Conservation (phyloP, 1,140 invertebrate genomes). For the Bombus huntii region DNA sequence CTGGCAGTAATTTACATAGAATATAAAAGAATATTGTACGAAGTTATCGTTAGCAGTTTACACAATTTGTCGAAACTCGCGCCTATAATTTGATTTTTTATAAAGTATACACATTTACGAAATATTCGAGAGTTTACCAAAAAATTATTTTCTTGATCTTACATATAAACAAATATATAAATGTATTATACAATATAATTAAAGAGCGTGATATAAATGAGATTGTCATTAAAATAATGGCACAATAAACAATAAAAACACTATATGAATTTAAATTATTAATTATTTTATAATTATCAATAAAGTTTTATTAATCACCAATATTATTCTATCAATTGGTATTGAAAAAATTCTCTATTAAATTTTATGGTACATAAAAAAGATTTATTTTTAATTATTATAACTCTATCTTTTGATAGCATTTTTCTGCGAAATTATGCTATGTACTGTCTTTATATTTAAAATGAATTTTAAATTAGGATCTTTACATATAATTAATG, state of each 20-base stretch:
- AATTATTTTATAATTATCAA: conserved; percentile 24
- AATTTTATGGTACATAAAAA: neutral
- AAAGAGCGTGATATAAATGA: conserved; percentile 6
- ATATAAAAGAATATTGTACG: conserved; percentile 43
- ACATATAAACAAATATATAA: conserved; percentile 20
- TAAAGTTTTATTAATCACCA: neutral
- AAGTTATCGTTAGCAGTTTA: conserved; percentile 29
- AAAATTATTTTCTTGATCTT: conserved; percentile 44
- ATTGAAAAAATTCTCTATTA: neutral
- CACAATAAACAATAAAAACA: conserved; percentile 7
- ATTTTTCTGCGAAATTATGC: neutral
- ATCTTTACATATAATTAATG: conserved; percentile 11
- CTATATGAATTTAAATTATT: conserved; percentile 31
- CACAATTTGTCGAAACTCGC: conserved; percentile 29
- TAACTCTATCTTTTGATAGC: neutral
- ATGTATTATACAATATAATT: conserved; percentile 24
- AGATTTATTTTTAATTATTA: conserved; percentile 8
- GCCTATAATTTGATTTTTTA: conserved; percentile 37
- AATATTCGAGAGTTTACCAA: conserved; percentile 13
- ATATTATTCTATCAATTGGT: conserved; percentile 13
- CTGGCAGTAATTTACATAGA: conserved; percentile 61
- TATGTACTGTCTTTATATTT: neutral
- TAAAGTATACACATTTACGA: conserved; percentile 6
- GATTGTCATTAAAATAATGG: conserved; percentile 19
- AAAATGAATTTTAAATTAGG: conserved; percentile 10